These are phyloP conservation scores for Eutrigla gurnardus DNA, from an alignment of 2,797 vertebrate genomes.

Conservation along the genomic window DNA sequence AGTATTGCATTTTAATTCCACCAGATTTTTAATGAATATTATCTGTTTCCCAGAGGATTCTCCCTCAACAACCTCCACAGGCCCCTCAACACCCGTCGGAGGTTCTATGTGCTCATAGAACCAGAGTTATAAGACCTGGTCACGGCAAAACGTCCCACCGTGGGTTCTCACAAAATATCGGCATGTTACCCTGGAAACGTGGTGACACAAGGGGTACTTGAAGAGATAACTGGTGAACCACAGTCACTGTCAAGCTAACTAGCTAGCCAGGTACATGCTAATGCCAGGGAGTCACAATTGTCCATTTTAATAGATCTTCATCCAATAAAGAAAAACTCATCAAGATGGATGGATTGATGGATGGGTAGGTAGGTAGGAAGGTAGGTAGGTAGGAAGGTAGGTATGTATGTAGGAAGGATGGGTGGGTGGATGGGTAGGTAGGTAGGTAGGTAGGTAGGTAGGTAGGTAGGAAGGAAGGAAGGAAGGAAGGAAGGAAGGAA, in stretches of 20 bases:
- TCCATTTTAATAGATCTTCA: no score
- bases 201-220: no score
- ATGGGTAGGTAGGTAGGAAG: no score
- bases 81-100: not conserved
- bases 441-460: no score
- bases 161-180: not conserved
- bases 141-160: not conserved
- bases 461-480: no score
- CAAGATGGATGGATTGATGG: no score
- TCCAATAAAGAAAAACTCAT: not conserved
- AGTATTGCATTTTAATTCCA: not conserved
- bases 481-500: no score
- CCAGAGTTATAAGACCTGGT: not conserved
- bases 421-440: no score
- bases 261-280: not conserved
- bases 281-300: no score
- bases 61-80: not conserved
- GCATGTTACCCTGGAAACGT: not conserved
- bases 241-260: not conserved
- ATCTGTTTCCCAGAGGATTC: conserved; percentile 2
- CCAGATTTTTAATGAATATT: conserved; percentile 6
- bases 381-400: no score
- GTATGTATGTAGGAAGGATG: no score
- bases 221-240: not conserved
- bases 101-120: not conserved